These are phyloP conservation scores for Meiosimyza decipiens DNA, from an alignment of 2,888 invertebrate genomes.

Conservation along the genomic window DNA sequence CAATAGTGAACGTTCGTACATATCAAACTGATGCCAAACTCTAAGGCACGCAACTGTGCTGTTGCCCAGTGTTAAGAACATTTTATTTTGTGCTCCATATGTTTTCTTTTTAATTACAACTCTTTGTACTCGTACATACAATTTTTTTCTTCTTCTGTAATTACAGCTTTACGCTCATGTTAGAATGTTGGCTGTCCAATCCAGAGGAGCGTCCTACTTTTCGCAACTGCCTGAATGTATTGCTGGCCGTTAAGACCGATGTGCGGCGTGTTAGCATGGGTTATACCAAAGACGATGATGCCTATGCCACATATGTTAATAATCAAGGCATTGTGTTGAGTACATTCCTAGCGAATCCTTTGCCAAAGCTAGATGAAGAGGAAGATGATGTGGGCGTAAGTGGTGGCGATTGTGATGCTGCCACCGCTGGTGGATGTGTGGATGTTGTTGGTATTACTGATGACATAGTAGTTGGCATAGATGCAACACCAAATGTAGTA, in stretches of 20 bases:
- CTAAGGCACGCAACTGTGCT: too few species aligned
- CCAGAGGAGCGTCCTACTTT: slow-evolving; percentile 90
- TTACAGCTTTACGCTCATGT: slow-evolving; percentile 83
- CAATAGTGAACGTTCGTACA: too few species aligned
- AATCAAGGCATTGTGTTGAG: slow-evolving; percentile 42
- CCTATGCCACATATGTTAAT: slow-evolving; percentile 46
- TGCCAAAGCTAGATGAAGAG: slow-evolving; percentile 39
- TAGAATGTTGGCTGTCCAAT: slow-evolving; percentile 87
- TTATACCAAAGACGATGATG: slow-evolving; percentile 42
- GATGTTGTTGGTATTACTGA: neutral
- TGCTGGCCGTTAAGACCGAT: slow-evolving; percentile 56
- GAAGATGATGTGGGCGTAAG: slow-evolving; percentile 30
- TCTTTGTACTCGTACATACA: neutral
- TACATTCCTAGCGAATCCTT: slow-evolving; percentile 41
- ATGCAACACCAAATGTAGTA: neutral
- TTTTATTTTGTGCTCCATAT: neutral
- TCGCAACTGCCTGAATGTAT: slow-evolving; percentile 76
- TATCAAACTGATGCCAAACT: too few species aligned
- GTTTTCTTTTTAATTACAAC: slow-evolving; percentile 3
- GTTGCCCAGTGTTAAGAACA: too few species aligned
- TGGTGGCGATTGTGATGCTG: neutral
- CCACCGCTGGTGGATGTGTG: slow-evolving; percentile 15
- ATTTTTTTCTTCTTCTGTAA: slow-evolving; percentile 1
- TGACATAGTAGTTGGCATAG: neutral
- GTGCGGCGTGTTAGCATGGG: slow-evolving; percentile 49